Evolutionary conservation across 2,888 invertebrate species (phyloP), one percentile per base, ranked within the genome.

Genomic region (Macaria liturata): DNA sequence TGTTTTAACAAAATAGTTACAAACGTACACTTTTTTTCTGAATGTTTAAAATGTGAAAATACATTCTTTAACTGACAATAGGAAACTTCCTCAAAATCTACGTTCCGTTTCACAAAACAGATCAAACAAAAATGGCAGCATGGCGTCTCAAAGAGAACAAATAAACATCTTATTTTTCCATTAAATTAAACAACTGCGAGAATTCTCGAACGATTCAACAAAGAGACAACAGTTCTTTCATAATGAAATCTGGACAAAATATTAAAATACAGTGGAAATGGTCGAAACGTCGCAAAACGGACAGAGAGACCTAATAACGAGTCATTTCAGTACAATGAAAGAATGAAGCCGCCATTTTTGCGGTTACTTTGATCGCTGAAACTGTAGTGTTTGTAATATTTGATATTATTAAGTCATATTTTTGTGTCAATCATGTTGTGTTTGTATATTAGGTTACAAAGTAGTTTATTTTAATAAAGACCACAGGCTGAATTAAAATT

Each of bases 321-420:
- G 53, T 49, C 49, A 34, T n/a, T 54, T 46, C 44, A 39, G 42
- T 49, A 49, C 8, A 50, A 5, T 46, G 46, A 46, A 51, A 50
- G 40, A 9, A 45, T 68, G 61, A 63, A 59, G 62, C 63, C 65
- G 61, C 7, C 34, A 37, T 6, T 37, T 37, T 7, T 37, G 7
- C 7, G 34, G 5, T 37, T 37, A 37, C 7, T 37, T 37, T 37
- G 34, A 4, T 37, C 34, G 34, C 5, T 7, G 5, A 4, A 37
- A 3, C 34, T 7, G 34, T 6, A 7, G 7, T 7, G 34, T 4
- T 37, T 4, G 5, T 1, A 7, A 37, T 7, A 37, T 37, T 34
- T 37, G 34, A n/a, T 46, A 44, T 60, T 53, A 48, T 52, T 49
- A 47, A 54, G 52, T 54, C 37, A 39, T 39, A 48, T 51, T 53